These are phyloP conservation scores for Chloroclystis v-ata DNA, from an alignment of 2,888 invertebrate genomes.

Conservation along the genomic window DNA sequence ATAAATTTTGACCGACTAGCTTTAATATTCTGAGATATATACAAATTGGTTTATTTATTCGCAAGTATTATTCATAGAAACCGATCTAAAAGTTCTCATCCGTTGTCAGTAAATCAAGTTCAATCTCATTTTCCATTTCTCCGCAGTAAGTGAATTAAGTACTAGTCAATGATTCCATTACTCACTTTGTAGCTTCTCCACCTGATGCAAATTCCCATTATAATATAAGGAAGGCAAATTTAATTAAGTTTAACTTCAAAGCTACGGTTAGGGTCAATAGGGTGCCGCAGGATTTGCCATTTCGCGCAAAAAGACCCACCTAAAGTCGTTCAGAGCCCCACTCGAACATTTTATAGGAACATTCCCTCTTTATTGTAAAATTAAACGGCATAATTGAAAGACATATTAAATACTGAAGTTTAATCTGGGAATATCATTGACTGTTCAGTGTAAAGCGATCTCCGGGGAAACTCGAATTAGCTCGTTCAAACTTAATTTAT, in stretches of 20 bases:
- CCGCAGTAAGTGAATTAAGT: background rate
- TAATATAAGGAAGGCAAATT: constrained; percentile 65
- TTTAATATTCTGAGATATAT: too few species aligned
- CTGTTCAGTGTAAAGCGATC: constrained; percentile 4
- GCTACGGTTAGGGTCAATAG: constrained; percentile 57
- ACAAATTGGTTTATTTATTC: background rate
- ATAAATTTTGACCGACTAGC: too few species aligned
- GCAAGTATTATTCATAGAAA: background rate
- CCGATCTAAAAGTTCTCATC: too few species aligned
- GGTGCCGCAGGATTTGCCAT: constrained; percentile 50
- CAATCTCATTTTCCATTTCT: background rate
- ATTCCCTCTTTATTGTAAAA: constrained; percentile 52
- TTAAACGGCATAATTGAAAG: constrained; percentile 54
- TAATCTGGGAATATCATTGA: constrained; percentile 5
- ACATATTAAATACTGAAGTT: constrained; percentile 37
- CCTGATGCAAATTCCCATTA: constrained; percentile 59
- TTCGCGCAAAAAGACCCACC: constrained; percentile 59
- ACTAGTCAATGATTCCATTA: background rate
- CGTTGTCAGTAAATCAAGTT: background rate
- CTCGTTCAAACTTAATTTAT: too few species aligned
- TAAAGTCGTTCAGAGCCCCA: constrained; percentile 49
- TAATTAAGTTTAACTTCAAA: constrained; percentile 69
- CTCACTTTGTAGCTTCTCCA: constrained; percentile 18
- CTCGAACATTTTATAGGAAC: constrained; percentile 50
- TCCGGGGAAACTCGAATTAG: background rate